Evolutionary conservation across 2,797 vertebrate species (phyloP).

Genomic region (Prionace glauca): DNA sequence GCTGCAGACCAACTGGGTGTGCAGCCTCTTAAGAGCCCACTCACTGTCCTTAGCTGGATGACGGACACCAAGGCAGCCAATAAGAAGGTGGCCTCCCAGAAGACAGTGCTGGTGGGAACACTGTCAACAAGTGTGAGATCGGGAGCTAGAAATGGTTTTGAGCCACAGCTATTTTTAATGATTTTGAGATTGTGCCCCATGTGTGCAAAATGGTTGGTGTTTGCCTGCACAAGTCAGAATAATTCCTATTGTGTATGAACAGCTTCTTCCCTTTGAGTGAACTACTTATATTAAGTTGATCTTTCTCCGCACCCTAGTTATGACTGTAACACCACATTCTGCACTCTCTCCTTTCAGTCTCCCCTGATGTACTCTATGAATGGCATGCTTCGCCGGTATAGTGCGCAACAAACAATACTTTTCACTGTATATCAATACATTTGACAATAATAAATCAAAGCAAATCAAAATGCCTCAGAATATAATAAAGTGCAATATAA

Average conservation of each 20-base stretch:
- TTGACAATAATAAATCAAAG: no score
- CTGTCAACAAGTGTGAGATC: not conserved
- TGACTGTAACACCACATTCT: no score
- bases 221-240: not conserved
- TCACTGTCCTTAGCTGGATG: not conserved
- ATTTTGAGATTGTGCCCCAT: not conserved
- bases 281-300: no score
- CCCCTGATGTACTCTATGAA: no score
- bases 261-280: no score
- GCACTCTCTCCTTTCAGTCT: no score
- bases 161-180: not conserved
- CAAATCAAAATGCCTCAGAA: not conserved
- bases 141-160: no score
- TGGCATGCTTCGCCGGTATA: no score
- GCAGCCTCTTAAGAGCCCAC: not conserved
- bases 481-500: not conserved
- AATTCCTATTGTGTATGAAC: not conserved
- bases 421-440: no score
- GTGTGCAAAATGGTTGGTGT: not conserved
- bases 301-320: no score
- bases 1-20: not conserved
- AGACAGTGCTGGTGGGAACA: not conserved
- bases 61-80: not conserved
- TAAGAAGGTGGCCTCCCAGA: not conserved
- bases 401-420: no score